A percentile compares a stretch with the other conserved stretches of the same genome.
Conservation (phyloP, 2,113 vertebrate genomes). For the Amazona vittata region DNA sequence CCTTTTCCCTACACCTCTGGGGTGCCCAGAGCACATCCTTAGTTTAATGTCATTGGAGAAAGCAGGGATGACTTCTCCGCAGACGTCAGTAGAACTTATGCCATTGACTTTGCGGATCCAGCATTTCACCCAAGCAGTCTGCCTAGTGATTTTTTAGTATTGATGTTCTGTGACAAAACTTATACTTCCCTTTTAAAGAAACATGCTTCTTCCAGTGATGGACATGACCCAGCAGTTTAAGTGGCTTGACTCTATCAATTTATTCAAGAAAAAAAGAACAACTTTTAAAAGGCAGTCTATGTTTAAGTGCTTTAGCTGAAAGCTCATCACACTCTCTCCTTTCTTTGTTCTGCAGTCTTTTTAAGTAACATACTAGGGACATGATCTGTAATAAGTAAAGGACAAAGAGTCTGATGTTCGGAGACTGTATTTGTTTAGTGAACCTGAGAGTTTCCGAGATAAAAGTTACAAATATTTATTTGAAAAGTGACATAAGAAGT, state of each 20-base stretch:
- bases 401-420: constrained; percentile 1
- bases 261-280: constrained; percentile 7
- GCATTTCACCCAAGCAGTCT: neutral
- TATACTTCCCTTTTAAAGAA: constrained; percentile 10
- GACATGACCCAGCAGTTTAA: constrained; percentile 22
- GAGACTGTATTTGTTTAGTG: constrained; percentile 23
- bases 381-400: constrained; percentile 57
- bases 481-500: constrained; percentile 56
- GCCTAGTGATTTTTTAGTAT: neutral
- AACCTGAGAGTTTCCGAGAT: constrained; percentile 60
- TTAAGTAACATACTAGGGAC: constrained; percentile 10
- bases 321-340: neutral
- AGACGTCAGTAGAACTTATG: neutral
- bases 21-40: neutral
- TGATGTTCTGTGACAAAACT: constrained; percentile 30
- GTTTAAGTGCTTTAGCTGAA: constrained; percentile 22
- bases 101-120: neutral
- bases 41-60: neutral
- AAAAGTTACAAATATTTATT: constrained; percentile 68
- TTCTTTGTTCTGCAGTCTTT: constrained; percentile 3
- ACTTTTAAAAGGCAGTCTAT: neutral
- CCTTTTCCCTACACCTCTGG: neutral
- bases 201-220: neutral
- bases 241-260: constrained; percentile 9
- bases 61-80: neutral